Base-by-base conservation (phyloP, 2,113 vertebrate genomes). In the Peromyscus polionotus region DNA sequence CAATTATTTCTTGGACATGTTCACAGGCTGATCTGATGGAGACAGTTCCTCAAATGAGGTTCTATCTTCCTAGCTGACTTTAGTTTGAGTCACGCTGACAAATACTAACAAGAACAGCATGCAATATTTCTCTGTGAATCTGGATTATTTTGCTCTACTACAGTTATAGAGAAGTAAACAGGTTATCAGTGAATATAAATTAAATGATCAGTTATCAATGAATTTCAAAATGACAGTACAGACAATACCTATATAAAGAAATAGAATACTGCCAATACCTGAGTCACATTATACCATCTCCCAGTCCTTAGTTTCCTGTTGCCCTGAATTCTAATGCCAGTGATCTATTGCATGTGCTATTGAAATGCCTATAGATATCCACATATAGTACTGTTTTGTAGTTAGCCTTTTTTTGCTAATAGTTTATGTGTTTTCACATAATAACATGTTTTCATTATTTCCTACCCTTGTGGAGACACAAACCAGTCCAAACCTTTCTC, bases 231-330 rank as follows among this genome's bases (percentile, higher is more conserved):
- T 73, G 19, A 39, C 2, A 70, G 6, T 28, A 7, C 39, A 73
- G 42, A 68, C 4, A 51, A 20, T 3, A 45, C n/a, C 22, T 11
- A 70, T n/a, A 80, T 73, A 63, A 77, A 90, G 67, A 93, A 67
- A 33, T 14, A 75, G 17, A 75, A 28, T 10, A 31, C 31, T 33
- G 16, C 7, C 48, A 65, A 54, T 26, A 57, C 42, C 7, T 7
- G 4, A 72, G 2, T 26, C 3, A 14, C 42, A 3, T 39, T 14
- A 7, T 16, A 0, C 7, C 13, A 13, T 6, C n/a, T 57, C 68
- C 26, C 20, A 26, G n/a, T 57, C 42, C 33, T 42, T 77, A 70
- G 22, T 10, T 36, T 88, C 6, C 59, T 76, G 33, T 48, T 81
- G 20, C 80, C 31, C 24, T 17, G 5, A 65, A 59, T 88, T 70